phyloP scores from a whole-genome alignment of 1,140 invertebrate genomes.

The Laupala kohalensis region DNA sequence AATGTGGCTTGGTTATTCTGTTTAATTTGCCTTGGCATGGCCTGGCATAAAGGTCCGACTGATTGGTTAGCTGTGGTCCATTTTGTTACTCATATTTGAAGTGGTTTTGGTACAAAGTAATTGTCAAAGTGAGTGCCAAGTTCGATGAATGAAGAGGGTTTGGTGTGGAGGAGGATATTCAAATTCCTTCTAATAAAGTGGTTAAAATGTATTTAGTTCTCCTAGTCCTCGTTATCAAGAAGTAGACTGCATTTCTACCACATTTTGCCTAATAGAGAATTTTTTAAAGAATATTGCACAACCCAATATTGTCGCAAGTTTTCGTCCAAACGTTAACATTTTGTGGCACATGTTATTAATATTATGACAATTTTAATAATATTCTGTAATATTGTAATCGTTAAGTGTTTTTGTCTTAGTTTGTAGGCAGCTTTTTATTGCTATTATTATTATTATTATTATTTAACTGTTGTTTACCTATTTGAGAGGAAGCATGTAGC shows the following conservation, averaged over 20 bases:
- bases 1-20: not conserved
- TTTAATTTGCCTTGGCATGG: not conserved
- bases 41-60: not conserved
- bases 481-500: slow-evolving; percentile 5
- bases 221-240: slow-evolving; percentile 1
- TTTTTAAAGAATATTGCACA: slow-evolving; percentile 1
- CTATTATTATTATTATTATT: not conserved
- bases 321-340: slow-evolving; percentile 3
- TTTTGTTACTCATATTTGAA: not conserved
- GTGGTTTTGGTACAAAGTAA: not conserved
- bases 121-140: not conserved
- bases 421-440: slow-evolving; percentile 15
- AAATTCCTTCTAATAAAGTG: not conserved
- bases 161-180: not conserved
- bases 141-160: not conserved
- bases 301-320: slow-evolving; percentile 1
- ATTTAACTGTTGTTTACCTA: slow-evolving; percentile 9
- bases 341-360: slow-evolving; percentile 1
- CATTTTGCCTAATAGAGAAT: slow-evolving; percentile 1
- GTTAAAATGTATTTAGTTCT: slow-evolving; percentile 4
- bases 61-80: not conserved
- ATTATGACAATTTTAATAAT: slow-evolving; percentile 10
- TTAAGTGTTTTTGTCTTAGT: slow-evolving; percentile 11
- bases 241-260: not conserved
- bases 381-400: slow-evolving; percentile 11